Base-by-base conservation (phyloP, 2,797 vertebrate genomes). In the Saxicola maurus region DNA sequence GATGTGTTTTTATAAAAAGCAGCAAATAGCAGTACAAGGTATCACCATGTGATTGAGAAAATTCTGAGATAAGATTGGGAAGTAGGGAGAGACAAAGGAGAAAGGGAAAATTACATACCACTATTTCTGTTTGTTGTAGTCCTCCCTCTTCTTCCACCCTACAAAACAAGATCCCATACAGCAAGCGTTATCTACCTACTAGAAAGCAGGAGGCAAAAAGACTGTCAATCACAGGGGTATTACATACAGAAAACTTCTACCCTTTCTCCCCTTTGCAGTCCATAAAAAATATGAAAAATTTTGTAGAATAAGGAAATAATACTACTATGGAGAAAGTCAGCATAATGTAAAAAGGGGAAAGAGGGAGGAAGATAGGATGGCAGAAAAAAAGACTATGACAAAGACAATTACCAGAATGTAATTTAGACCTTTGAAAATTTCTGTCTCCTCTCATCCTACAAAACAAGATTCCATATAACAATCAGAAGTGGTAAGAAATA, bases 141-240 rank as follows among this genome's bases (percentile, higher is more conserved):
- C 96, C 91, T 95, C 94, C 94, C 95, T 94, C 96, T 96, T 96
- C 95, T 95, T 96, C 91, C 94, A 95, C 73, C 95, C 96, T 96
- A 96, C 94, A 96, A 96, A 96, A 96, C 77, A 96, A 96, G 96
- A 96, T 96, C 89, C 96, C 96, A 96, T 95, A 96, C 30, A 96
- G 96, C 95, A 96, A 96, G 94, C 0, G 92, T 96, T 96, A 96
- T 96, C 95, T 96, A 95, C 95, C 94, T 96, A 96, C 95, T 96
- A 94, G 92, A 69, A 93, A 95, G 92, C 83, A 90, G 91, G 92
- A 92, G 64, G 84, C 60, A 95, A 96, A 95, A 95, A 95, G 91
- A 89, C 67, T 94, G 86, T 94, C 90, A 95, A 75, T 94, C 81
- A 95, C 55, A 91, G 90, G 94, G 92, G 87, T 82, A 80, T 87